Base-by-base conservation (phyloP, 2,888 invertebrate genomes). In the Clusia tigrina region DNA sequence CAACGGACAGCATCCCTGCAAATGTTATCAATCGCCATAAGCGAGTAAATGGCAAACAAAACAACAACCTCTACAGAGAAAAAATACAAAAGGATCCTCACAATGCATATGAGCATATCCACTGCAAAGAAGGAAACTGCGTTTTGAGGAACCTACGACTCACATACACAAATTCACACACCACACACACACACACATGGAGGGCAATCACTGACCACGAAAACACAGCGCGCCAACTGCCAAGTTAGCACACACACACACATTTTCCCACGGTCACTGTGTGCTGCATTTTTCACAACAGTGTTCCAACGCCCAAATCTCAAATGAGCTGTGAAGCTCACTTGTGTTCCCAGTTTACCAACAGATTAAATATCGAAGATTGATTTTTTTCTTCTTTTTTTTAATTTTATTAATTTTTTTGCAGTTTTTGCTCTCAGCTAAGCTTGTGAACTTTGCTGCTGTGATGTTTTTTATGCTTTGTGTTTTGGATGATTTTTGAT, bases 321-420 rank as follows among this genome's bases (percentile, higher is more conserved):
- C 18, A 25, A 54, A 54, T 54, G 54, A 54, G 32, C 54, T 54
- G 54, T 54, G 54, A 25, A 54, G 32, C 17, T 32, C 17, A 18
- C 32, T 54, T 32, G 32, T 10, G 24, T 12, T 54, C 32, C 5
- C 20, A 18, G 20, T 22, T 20, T 2, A 15, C 22, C 55, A 26
- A 32, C n/a, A 55, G 55, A 55, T 55, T 38, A 55, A 55, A 55
- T 55, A 55, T 55, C 55, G 23, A 55, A 38, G 55, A 61, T 58
- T 53, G 62, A 58, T 62, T 46, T 32, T 62, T 52, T 56, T 32
- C 20, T 57, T 48, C 20, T 20, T 32, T 22, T 42, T 6, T n/a
- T n/a, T 42, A 12, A 12, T 42, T n/a, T 42, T 5, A 42, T 42
- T 42, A 9, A 9, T 42, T 42, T 42, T 5, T 42, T 18, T 18